Evolutionary conservation across 2,113 vertebrate species (phyloP).

Genomic region (Kobus ellipsiprymnus): DNA sequence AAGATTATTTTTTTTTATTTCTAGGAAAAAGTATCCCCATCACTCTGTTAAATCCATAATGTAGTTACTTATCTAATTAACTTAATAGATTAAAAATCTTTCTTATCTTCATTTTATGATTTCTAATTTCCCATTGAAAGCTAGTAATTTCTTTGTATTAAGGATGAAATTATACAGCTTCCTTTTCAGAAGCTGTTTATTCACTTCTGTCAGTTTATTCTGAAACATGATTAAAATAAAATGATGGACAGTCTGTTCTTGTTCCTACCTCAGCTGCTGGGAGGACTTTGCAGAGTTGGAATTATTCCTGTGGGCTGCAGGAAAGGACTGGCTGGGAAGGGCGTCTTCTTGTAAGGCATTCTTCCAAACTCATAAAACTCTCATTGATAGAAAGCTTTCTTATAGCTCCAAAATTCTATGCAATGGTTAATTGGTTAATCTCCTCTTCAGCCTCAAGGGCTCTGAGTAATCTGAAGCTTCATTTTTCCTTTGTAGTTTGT

Average conservation of each 20-base stretch:
- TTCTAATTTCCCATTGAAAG: not conserved
- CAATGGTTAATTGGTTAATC: slow-evolving; percentile 52
- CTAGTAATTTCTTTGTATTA: not conserved
- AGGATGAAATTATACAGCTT: not conserved
- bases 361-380: not conserved
- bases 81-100: not conserved
- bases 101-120: not conserved
- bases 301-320: not conserved
- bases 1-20: not conserved
- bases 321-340: not conserved
- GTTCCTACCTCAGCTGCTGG: not conserved
- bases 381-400: not conserved
- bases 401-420: not conserved
- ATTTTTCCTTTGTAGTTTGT: slow-evolving; percentile 30
- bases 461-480: slow-evolving; percentile 19
- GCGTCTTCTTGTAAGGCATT: not conserved
- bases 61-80: not conserved
- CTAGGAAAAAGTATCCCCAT: not conserved
- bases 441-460: slow-evolving; percentile 6
- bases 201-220: slow-evolving; percentile 2
- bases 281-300: not conserved
- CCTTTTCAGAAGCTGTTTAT: not conserved
- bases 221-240: not conserved
- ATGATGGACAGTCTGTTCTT: not conserved
- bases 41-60: not conserved